These are phyloP conservation scores for Mesochorus sp. DNA, from an alignment of 2,888 invertebrate genomes.

Conservation along the genomic window DNA sequence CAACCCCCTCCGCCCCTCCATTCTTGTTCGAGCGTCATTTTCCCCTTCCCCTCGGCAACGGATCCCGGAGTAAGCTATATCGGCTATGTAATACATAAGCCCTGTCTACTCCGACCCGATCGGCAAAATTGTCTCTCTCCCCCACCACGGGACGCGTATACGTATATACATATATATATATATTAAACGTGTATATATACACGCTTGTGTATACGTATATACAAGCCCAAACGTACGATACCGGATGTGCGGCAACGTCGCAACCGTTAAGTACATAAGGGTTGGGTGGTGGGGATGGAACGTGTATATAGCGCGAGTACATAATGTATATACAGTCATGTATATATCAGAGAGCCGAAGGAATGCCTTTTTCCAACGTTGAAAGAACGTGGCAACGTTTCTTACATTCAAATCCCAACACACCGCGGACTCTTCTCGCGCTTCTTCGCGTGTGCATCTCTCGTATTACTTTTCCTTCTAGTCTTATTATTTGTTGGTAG, in stretches of 20 bases:
- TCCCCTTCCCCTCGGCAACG: slow-evolving; percentile 63
- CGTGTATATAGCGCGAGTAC: slow-evolving; percentile 4
- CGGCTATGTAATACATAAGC: slow-evolving; percentile 67
- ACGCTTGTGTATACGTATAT: slow-evolving; percentile 16
- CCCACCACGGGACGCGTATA: slow-evolving; percentile 70
- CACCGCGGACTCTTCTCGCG: slow-evolving; percentile 71
- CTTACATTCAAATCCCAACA: slow-evolving; percentile 79
- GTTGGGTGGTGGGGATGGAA: slow-evolving; percentile 62
- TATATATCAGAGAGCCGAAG: slow-evolving; percentile 27
- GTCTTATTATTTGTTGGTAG: too few species aligned
- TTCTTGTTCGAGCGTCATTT: slow-evolving; percentile 40
- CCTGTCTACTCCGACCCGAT: slow-evolving; percentile 68
- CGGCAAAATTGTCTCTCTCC: slow-evolving; percentile 64
- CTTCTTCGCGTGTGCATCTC: slow-evolving; percentile 48
- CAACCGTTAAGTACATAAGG: slow-evolving; percentile 79
- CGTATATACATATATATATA: too few species aligned
- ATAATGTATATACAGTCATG: slow-evolving; percentile 33
- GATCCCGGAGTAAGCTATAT: slow-evolving; percentile 38
- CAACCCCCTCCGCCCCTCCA: slow-evolving; percentile 63
- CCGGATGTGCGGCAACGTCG: slow-evolving; percentile 81
- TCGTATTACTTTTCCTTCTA: slow-evolving; percentile 32
- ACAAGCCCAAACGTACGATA: slow-evolving; percentile 58
- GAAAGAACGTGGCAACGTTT: slow-evolving; percentile 80
- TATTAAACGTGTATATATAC: slow-evolving; percentile 17
- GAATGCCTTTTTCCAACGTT: slow-evolving; percentile 64